A percentile compares a stretch with the other conserved stretches of the same genome.
phyloP scores from a whole-genome alignment of 2,113 vertebrate species.

The Hypocryptadius cinnamomeus region DNA sequence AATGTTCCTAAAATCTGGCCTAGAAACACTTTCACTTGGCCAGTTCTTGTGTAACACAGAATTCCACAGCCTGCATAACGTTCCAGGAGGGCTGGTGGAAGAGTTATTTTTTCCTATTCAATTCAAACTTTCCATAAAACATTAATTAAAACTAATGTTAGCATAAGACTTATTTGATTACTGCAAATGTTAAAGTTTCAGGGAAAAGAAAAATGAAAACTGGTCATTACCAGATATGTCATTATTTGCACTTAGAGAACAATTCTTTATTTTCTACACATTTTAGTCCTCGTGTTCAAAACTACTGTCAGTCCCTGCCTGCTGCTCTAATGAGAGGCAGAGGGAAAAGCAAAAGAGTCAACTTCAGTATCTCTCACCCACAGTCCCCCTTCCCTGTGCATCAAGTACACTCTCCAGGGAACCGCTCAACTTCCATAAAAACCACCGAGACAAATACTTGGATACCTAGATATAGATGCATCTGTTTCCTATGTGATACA shows the following conservation, averaged over 20 bases:
- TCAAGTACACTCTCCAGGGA: neutral
- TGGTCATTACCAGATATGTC: neutral
- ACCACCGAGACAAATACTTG: neutral
- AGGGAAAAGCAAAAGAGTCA: neutral
- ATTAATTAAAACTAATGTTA: neutral
- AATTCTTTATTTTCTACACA: neutral
- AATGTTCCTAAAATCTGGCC: neutral
- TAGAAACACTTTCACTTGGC: neutral
- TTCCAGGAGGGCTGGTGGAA: neutral
- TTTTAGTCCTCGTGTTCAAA: neutral
- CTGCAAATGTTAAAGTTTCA: neutral
- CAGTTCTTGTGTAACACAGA: neutral
- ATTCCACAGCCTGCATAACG: fast-evolving
- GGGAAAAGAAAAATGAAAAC: neutral
- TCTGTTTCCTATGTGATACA: neutral
- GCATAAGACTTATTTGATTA: neutral
- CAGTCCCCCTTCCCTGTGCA: neutral
- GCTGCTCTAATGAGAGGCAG: neutral
- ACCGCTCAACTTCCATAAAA: neutral
- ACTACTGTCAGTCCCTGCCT: neutral
- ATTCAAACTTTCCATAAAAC: neutral
- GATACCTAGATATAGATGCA: neutral
- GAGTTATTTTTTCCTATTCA: neutral
- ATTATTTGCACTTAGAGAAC: neutral
- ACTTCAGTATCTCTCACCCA: neutral